Evolutionary conservation across 1,140 invertebrate species (phyloP), one percentile per base, ranked within the genome.

Genomic region (Neocloeon triangulifer): DNA sequence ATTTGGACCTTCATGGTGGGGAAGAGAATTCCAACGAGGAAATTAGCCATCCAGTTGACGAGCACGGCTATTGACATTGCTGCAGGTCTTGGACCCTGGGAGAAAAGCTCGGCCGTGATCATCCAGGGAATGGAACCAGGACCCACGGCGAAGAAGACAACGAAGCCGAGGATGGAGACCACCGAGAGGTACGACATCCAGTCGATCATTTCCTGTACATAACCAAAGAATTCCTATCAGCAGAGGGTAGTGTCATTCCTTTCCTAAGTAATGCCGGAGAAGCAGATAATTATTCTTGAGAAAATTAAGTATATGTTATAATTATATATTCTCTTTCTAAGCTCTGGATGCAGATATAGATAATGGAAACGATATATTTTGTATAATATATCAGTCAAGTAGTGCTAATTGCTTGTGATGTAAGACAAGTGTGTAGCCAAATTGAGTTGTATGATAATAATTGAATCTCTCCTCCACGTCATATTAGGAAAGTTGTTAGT

Each of bases 11-110:
- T 80, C 76, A 91, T 76, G 55, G 70, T 74, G 46, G 76, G 86
- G 64, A 97, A 94, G 44, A 73, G 72, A 50, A 95, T 86, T 44
- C 88, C 91, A 44, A 98, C 91, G 35, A 91, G 58, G 58, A 96
- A 96, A 59, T 95, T 98, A 45, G 86, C 84, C 49, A 88, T 69
- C 94, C 94, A 98, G 64, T 98, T 98, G 56, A 94, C 80, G 40
- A 96, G 66, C 15, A 95, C 89, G 15, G 91, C 86, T 41, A 98
- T 86, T 40, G 88, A 91, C 78, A 96, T 96, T 40, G 94, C 94
- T 35, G 86, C 85, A 17, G 91, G 85, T 40, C 92, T 62, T 10
- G 92, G 85, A 23, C 85, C 88, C 56, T 97, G 91, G 5, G 86
- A 84, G 59, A 99, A 98, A 23, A 98, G 63, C 55, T 99, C 94